These are phyloP conservation scores for Sialis lutaria DNA, from an alignment of 2,888 invertebrate species.

Conservation along the genomic window DNA sequence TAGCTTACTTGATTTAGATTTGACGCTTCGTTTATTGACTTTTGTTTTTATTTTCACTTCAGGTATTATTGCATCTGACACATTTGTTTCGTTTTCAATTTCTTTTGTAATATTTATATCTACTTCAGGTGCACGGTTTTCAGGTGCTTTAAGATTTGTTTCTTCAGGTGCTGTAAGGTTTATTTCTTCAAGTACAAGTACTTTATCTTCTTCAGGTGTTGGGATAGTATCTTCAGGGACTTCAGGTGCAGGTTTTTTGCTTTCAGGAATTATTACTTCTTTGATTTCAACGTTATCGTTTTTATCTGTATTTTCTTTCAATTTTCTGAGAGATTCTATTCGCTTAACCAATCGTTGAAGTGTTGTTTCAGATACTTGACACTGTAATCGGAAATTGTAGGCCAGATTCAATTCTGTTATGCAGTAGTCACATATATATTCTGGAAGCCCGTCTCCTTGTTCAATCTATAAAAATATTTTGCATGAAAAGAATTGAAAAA, in stretches of 20 bases:
- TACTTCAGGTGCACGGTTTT: too few species aligned
- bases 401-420: slow-evolving; percentile 5
- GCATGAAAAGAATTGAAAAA: neutral
- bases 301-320: neutral
- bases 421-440: slow-evolving; percentile 6
- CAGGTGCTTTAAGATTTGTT: too few species aligned
- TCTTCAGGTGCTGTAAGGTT: too few species aligned
- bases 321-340: neutral
- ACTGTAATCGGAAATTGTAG: slow-evolving; percentile 4
- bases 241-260: neutral
- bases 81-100: neutral
- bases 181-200: too few species aligned
- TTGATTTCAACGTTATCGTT: neutral
- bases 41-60: neutral
- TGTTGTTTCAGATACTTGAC: slow-evolving; percentile 1
- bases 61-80: neutral
- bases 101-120: neutral
- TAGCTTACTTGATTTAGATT: neutral
- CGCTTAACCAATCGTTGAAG: neutral
- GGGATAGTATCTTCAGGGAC: neutral
- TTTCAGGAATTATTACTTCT: neutral
- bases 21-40: neutral
- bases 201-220: neutral
- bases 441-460: slow-evolving; percentile 5
- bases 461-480: slow-evolving; percentile 1